A percentile compares a stretch with the other conserved stretches of the same genome.
Conservation (phyloP, 2,113 vertebrate genomes). For the Nestor notabilis region DNA sequence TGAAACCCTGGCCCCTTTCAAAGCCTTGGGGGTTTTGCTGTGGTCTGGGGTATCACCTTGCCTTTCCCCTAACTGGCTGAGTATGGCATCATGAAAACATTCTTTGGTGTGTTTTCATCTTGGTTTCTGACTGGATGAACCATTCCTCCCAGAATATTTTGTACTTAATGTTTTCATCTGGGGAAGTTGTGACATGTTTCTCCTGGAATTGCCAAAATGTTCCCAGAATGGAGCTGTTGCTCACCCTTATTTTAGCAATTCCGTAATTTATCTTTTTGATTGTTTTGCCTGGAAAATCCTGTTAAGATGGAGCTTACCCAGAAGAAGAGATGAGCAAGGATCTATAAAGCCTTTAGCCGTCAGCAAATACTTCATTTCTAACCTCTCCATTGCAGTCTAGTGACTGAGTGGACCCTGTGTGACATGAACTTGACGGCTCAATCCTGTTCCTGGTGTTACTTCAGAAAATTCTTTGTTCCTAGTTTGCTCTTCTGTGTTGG, state of each 20-base stretch:
- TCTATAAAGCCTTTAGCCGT: background rate
- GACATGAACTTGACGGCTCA: background rate
- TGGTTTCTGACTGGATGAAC: background rate
- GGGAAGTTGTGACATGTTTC: background rate
- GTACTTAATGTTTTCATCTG: background rate
- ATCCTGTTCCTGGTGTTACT: background rate
- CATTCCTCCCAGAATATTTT: background rate
- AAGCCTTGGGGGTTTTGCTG: background rate
- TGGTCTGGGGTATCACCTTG: background rate
- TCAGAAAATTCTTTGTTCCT: background rate
- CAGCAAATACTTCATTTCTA: background rate
- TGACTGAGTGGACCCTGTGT: background rate
- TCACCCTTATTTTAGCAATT: background rate
- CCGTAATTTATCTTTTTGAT: background rate
- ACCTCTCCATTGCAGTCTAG: background rate
- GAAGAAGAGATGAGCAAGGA: background rate
- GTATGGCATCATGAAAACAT: background rate
- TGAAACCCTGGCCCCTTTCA: background rate
- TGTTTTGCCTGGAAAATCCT: background rate
- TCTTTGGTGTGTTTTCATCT: background rate
- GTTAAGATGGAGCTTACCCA: background rate
- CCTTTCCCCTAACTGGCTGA: background rate
- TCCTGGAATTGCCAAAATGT: background rate
- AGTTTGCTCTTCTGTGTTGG: background rate
- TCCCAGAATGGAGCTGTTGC: background rate